Evolutionary conservation across 2,797 vertebrate genomes (phyloP).

Genomic region (Harpagifer antarcticus): DNA sequence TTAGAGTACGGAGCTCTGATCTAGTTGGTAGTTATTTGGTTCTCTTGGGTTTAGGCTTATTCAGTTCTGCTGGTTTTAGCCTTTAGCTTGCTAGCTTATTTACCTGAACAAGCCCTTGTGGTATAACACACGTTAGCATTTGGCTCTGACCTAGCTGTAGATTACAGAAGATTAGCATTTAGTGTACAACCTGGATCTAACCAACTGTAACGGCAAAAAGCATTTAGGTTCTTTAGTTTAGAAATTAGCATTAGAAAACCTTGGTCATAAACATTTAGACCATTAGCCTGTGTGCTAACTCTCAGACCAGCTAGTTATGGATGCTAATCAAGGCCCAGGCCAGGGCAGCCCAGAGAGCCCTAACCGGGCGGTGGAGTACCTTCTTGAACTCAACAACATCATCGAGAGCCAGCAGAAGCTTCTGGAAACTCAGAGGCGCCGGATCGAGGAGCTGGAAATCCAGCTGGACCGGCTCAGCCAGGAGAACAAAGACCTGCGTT

Average conservation of each 20-base stretch:
- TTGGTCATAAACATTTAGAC: conserved; percentile 7
- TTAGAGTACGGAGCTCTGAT: conserved; percentile 6
- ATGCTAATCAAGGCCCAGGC: conserved; percentile 71
- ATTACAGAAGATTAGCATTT: conserved; percentile 39
- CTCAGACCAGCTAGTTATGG: conserved; percentile 65
- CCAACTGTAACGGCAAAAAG: conserved; percentile 26
- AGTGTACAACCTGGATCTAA: conserved; percentile 13
- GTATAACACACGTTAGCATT: conserved; percentile 20
- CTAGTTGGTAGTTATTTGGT: background rate
- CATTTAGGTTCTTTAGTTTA: conserved; percentile 8
- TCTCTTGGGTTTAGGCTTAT: conserved; percentile 5
- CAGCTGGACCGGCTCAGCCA: conserved; percentile 92
- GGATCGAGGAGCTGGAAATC: conserved; percentile 94
- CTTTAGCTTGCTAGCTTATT: conserved; percentile 16
- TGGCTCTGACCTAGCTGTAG: conserved; percentile 38
- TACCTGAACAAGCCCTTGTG: background rate
- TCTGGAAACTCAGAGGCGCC: conserved; percentile 90
- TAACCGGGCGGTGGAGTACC: conserved; percentile 93
- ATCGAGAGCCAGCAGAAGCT: conserved; percentile 96
- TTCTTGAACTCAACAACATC: conserved; percentile 95
- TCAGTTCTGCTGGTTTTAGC: conserved; percentile 25
- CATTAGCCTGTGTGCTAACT: conserved; percentile 34
- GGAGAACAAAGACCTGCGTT: conserved; percentile 91
- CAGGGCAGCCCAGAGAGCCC: conserved; percentile 88
- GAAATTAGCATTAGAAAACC: background rate